Base-by-base conservation (phyloP, 2,888 invertebrate species). In the Girardia tigrina region DNA sequence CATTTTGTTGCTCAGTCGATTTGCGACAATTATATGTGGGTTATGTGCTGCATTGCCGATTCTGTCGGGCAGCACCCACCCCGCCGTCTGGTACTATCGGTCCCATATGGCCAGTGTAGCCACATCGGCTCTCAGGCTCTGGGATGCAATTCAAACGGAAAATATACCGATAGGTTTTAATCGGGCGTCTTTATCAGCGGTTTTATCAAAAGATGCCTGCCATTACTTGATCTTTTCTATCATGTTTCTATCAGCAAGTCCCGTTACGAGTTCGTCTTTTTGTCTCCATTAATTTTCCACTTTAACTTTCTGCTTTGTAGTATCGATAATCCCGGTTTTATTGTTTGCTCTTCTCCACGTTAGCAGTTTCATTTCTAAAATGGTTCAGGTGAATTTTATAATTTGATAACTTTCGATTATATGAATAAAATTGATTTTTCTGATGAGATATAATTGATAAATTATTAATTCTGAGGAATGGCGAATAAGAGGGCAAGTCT, bases 141-240 rank as follows among this genome's bases (percentile, higher is more conserved):
- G 97, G 85, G 95, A 98, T 85, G 88, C 97, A 78, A 70, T 75
- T 1, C 73, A 72, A 29, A 36, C 73, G n/a, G 36, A 72, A 26
- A 56, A 56, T 56, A n/a, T 20, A 56, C 56, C 56, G 23, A 20
- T 72, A 26, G 73, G 29, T 20, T 72, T 90, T 29, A 29, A 29
- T 28, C 42, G 73, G 16, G 73, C 29, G 4, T 89, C 29, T 87
- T 85, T 95, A 77, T 88, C 88, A 6, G 86, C 88, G 73, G 86
- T 97, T 79, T 84, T 90, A 27, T 77, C 80, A 20, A 97, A 98
- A 85, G 87, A 87, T 80, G 93, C 94, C 80, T 94, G 92, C 78
- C 98, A 98, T 84, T 98, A 98, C 82, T 87, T 98, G 79, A 89
- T 97, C 86, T 98, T 90, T 85, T 92, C 94, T 71, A 86, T 94